Conservation (phyloP, 2,113 vertebrate species). For the Eulemur macaco region DNA sequence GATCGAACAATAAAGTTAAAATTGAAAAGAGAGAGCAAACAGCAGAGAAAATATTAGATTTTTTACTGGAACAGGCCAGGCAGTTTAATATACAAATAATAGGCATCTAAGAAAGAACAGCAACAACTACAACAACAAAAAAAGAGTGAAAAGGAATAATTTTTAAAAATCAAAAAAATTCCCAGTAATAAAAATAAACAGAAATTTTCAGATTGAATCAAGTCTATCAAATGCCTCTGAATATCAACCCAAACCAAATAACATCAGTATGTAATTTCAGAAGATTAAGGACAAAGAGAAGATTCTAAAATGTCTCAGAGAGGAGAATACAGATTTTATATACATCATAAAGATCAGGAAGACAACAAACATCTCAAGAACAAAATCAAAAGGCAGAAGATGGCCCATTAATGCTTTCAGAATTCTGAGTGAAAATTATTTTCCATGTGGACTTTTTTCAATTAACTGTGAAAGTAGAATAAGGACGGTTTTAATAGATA, state of each 20-base stretch:
- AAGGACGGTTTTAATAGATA: neutral
- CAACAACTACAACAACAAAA: neutral
- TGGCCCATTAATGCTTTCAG: neutral
- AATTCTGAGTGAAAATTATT: neutral
- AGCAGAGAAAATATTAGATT: neutral
- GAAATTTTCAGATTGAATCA: neutral
- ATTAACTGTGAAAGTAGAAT: neutral
- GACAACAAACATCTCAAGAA: neutral
- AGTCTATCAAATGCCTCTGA: neutral
- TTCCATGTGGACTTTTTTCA: neutral
- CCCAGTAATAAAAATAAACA: neutral
- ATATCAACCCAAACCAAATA: neutral
- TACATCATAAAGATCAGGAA: neutral
- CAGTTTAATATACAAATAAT: neutral
- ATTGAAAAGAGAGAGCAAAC: neutral
- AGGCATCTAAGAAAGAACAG: neutral
- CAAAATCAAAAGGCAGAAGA: neutral
- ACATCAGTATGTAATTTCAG: neutral
- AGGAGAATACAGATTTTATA: neutral
- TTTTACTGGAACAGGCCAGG: neutral
- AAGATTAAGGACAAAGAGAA: neutral
- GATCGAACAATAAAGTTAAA: neutral
- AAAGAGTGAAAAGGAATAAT: neutral
- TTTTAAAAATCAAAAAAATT: neutral
- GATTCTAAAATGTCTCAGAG: neutral